Evolutionary conservation across 2,888 invertebrate genomes (phyloP), one percentile per base, ranked within the genome.

Genomic region (Stenodema calcarata): DNA sequence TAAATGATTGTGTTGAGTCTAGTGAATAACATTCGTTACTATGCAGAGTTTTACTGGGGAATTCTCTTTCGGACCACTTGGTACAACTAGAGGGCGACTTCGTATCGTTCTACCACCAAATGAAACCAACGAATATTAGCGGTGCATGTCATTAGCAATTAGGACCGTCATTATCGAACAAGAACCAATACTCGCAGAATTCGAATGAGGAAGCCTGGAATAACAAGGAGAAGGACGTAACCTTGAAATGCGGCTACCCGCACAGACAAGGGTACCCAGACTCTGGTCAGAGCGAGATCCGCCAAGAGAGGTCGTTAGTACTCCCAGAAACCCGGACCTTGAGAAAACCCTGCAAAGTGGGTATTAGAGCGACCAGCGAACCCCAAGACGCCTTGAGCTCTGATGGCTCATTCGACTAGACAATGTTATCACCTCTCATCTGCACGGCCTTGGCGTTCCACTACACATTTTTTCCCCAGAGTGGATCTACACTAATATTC

Each of bases 351-450:
- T 41, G 73, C 35, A 78, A 44, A 44, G 44, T 44, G 14, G 47
- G 78, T 78, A 78, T 78, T 78, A 78, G 78, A 78, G 78, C 78
- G 47, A 44, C 30, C 42, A 78, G 44, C 47, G 42, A 41, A 35
- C 73, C 73, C 73, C 41, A 35, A 35, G 41, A 9, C 18, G 35
- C 73, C 73, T 35, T 73, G 41, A 35, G 30, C 41, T 16, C 73
- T 18, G 35, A 73, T 35, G 73, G 73, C 73, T 41, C 73, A 41
- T 35, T 75, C 73, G 41, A 41, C 35, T 30, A 75, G 18, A 78
- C 78, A 78, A 78, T 78, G 78, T 44, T 78, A 78, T 78, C 78
- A 78, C 78, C 78, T 78, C 78, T 78, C 78, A 78, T 78, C 78
- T 78, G 18, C 78, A 41, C 42, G 78, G 23, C 78, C 78, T 78